Evolutionary conservation across 1,140 invertebrate genomes (phyloP), one percentile per base, ranked within the genome.

Genomic region (Megalonaias nervosa): DNA sequence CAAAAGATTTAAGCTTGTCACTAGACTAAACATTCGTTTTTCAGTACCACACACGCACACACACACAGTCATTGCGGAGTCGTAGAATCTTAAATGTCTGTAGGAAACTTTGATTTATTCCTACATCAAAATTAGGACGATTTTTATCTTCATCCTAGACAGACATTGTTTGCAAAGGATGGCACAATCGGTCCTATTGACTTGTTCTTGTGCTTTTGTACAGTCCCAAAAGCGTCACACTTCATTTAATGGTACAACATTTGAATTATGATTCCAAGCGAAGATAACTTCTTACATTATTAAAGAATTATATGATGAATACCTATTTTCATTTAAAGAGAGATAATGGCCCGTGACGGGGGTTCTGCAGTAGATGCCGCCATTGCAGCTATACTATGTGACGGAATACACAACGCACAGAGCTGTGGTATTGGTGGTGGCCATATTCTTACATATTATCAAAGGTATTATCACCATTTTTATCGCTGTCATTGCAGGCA

Each of bases 351-450:
- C 0, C 91, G 91, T 1, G 48, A 81, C 71, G 95, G 95, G 87
- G 97, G 97, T 1, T 95, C 94, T 70, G 96, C 95, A 0, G 94
- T 97, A 38, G 97, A 98, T 88, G 95, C 96, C 1, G 93, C 95
- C 0, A 93, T 98, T 58, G 94, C 95, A 0, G 91, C 95, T 0
- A 90, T 96, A 82, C 93, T 98, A 72, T 98, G 97, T 91, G 95
- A 95, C 84, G 96, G 96, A 0, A 92, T 97, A 0, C 91, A 95
- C 17, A 95, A 96, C 84, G 92, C 94, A 81, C 95, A 97, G 82
- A 96, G 95, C 85, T 94, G 96, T 93, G 97, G 97, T 0, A 84
- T 97, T 1, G 97, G 97, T 1, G 97, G 97, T n/a, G 97, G 96
- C 0, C 94, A 95, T 86, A 89, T 97, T 75, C 95, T 96, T 94